Base-by-base conservation (phyloP, 2,797 vertebrate species). In the Orientallactaga sibirica region DNA sequence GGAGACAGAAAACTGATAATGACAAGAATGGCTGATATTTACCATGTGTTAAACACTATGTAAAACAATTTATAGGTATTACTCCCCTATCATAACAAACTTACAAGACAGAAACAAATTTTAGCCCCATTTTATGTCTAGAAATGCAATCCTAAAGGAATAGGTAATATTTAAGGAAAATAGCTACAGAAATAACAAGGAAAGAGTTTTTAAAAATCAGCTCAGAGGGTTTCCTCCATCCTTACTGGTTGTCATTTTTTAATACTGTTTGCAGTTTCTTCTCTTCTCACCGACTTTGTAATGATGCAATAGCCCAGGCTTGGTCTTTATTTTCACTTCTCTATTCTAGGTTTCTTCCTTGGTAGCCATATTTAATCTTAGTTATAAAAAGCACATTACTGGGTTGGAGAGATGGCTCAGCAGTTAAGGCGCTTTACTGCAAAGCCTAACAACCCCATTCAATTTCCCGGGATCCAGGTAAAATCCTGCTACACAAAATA, bases 301-400 rank as follows among this genome's bases (percentile, higher is more conserved):
- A 52, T 58, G 48, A 55, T 70, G 71, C 7, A 67, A 43, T 64
- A 14, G 73, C 16, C 29, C 19, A 33, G 41, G 15, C 19, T 70
- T 29, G 41, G 22, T 66, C 41, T 4, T 80, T 80, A 24, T 64
- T 18, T 76, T 92, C 0, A 55, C 61, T 86, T 86, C 29, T 86
- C 52, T 88, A 29, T 83, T 14, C 52, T 92, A 41, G 43, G 15
- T 27, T 88, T 92, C 29, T 62, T 1, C 10, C 15, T 83, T 66
- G 7, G 33, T 58, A 41, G 67, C 88, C 87, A 29, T 52, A 86
- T 90, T 95, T 81, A 83, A 81, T 78, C 29, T 86, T 74, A 83
- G 43, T 62, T 83, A 89, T 83, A 64, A 64, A 82, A 48, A 48
- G 8, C 48, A 48, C 7, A 48, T 48, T 48, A 8, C 48, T 48